phyloP scores from a whole-genome alignment of 2,888 invertebrate species.

The Tachina lurida region DNA sequence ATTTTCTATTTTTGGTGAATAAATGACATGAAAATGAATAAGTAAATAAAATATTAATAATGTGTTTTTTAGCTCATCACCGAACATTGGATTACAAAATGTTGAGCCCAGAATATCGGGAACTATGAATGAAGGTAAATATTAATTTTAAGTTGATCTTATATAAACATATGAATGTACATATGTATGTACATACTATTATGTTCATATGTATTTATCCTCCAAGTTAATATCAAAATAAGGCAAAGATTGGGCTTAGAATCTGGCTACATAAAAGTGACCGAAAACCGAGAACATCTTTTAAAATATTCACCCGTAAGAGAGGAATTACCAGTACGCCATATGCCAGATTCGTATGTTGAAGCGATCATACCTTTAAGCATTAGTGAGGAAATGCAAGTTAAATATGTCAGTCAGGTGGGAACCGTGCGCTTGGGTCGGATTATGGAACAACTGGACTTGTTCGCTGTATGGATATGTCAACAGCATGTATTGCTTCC shows the following conservation, averaged over 20 bases:
- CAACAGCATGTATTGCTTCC: conserved; percentile 87
- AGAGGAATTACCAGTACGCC: conserved; percentile 85
- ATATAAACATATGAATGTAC: not conserved
- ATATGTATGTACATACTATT: too few relatives aligned
- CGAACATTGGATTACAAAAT: conserved; percentile 51
- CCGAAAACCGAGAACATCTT: conserved; percentile 83
- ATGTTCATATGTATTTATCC: not conserved
- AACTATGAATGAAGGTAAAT: conserved; percentile 63
- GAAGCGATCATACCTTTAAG: conserved; percentile 87
- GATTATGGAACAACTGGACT: conserved; percentile 90
- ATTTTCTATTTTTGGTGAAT: too few relatives aligned
- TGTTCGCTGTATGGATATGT: conserved; percentile 89
- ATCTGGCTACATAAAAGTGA: conserved; percentile 82
- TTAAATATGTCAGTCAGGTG: conserved; percentile 86
- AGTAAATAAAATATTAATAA: not conserved
- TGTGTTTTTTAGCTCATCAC: conserved; percentile 13
- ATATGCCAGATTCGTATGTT: conserved; percentile 87
- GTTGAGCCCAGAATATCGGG: conserved; percentile 48
- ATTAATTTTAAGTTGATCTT: not conserved
- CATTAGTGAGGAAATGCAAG: conserved; percentile 84
- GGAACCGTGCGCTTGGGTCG: conserved; percentile 88
- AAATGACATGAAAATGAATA: too few relatives aligned
- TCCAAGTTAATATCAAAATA: conserved; percentile 74
- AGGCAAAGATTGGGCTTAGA: conserved; percentile 78
- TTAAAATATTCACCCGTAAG: conserved; percentile 84